phyloP scores from a whole-genome alignment of 2,888 invertebrate species.

The Muschampia plurimacula region DNA sequence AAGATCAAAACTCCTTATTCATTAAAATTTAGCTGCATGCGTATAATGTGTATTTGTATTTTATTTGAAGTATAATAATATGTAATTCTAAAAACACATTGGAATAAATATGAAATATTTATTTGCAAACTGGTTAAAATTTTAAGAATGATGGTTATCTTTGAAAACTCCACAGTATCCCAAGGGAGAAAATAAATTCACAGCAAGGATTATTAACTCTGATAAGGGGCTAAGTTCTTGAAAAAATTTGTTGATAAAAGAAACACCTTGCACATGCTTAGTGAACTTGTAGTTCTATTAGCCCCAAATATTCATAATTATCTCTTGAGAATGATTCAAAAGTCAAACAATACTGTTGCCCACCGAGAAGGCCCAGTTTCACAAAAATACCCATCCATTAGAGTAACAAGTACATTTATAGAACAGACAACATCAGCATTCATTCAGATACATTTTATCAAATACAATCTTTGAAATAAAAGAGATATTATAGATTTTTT shows the following conservation, averaged over 20 bases:
- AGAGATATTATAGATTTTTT: background rate
- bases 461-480: conserved; percentile 27
- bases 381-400: conserved; percentile 8
- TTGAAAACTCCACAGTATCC: conserved; percentile 3
- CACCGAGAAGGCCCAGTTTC: background rate
- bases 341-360: background rate
- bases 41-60: conserved; percentile 23
- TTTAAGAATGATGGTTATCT: conserved; percentile 2
- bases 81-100: conserved; percentile 2
- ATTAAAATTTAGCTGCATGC: conserved; percentile 19
- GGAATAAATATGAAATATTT: conserved; percentile 19
- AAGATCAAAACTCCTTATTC: conserved; percentile 46
- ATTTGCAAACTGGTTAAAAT: conserved; percentile 15
- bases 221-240: background rate
- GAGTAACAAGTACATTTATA: conserved; percentile 19
- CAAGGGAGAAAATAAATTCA: background rate
- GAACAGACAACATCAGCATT: conserved; percentile 28
- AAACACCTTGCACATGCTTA: too few relatives aligned
- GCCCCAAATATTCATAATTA: too few relatives aligned
- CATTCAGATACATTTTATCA: conserved; percentile 25
- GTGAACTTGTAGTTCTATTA: too few relatives aligned
- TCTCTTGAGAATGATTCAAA: background rate
- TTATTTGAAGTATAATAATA: background rate
- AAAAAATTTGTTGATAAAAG: too few relatives aligned
- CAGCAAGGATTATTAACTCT: background rate